phyloP scores from a whole-genome alignment of 1,140 invertebrate species.

The Pinna nobilis region DNA sequence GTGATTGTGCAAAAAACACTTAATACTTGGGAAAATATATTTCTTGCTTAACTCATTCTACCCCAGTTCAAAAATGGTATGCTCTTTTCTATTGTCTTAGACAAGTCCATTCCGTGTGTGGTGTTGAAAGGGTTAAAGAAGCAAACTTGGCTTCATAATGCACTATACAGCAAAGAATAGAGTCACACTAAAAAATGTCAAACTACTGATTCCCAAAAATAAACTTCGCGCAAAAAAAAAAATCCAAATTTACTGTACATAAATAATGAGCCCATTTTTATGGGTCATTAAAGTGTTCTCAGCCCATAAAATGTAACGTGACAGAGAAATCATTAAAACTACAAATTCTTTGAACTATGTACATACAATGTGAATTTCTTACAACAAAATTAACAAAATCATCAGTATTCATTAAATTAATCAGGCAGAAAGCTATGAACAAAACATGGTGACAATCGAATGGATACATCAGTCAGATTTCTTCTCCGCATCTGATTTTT shows the following conservation, averaged over 20 bases:
- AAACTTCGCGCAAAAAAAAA: too few relatives aligned
- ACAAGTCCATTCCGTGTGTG: background rate
- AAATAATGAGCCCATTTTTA: too few relatives aligned
- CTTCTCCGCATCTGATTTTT: constrained; percentile 54
- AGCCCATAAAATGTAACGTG: background rate
- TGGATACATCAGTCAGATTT: constrained; percentile 46
- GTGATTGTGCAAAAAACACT: constrained; percentile 70
- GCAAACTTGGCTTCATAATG: background rate
- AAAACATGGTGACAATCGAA: background rate
- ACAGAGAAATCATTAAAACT: background rate
- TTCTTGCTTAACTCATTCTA: background rate
- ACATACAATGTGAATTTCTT: background rate
- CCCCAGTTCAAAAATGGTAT: background rate
- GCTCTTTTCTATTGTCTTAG: background rate
- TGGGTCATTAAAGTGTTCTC: too few relatives aligned
- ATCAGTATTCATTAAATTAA: background rate
- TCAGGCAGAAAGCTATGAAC: background rate
- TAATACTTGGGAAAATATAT: background rate
- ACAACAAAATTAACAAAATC: background rate
- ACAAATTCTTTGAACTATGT: background rate
- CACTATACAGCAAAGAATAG: too few relatives aligned
- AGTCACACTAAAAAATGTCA: too few relatives aligned
- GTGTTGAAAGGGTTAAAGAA: background rate
- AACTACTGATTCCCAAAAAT: too few relatives aligned
- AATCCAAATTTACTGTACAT: too few relatives aligned